Conservation (phyloP, 2,113 vertebrate genomes). For the Ptilorrhoa leucosticta region DNA sequence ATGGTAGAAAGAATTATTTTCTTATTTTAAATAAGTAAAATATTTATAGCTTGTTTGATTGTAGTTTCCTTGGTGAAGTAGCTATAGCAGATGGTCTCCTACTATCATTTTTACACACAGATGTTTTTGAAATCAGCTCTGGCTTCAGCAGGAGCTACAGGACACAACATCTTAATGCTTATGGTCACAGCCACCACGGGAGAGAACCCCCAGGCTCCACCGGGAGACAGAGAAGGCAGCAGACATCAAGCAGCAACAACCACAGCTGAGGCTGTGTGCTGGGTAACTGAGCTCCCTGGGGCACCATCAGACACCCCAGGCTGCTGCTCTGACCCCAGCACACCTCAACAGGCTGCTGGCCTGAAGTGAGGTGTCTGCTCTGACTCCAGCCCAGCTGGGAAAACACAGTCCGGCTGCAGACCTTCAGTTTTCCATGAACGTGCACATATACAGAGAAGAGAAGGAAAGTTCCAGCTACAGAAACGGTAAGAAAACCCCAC, state of each 20-base stretch:
- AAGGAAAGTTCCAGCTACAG: background rate
- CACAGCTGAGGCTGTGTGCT: background rate
- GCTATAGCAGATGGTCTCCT: background rate
- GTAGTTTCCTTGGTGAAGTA: background rate
- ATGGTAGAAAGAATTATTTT: background rate
- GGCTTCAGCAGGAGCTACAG: background rate
- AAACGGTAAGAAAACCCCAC: background rate
- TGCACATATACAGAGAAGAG: background rate
- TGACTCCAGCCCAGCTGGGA: background rate
- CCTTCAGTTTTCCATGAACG: background rate
- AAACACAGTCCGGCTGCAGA: background rate
- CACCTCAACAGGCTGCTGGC: background rate
- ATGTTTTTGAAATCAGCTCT: background rate
- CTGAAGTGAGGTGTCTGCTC: background rate
- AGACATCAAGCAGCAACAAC: background rate
- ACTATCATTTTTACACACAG: background rate
- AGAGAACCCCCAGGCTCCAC: background rate
- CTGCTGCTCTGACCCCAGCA: background rate
- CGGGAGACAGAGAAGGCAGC: background rate
- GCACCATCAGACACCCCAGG: fast-evolving
- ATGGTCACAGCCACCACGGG: fast-evolving
- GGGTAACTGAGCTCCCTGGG: background rate
- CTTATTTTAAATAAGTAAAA: background rate
- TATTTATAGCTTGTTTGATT: background rate
- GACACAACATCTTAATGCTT: fast-evolving